phyloP scores from a whole-genome alignment of 2,113 vertebrate genomes.

The Rhabdornis inornatus region DNA sequence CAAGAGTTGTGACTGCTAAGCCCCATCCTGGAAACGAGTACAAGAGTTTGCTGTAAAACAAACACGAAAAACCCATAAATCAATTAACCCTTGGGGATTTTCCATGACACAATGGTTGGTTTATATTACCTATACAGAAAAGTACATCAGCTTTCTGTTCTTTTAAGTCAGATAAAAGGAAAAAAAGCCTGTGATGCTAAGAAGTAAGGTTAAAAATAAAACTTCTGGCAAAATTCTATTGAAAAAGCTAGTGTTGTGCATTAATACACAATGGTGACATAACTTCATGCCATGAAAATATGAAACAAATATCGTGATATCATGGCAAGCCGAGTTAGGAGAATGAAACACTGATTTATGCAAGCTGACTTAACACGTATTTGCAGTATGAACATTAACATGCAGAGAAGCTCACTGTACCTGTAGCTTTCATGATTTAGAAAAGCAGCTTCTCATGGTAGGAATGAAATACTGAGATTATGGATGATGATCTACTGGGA shows the following conservation, averaged over 20 bases:
- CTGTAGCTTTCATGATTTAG: neutral
- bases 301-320: neutral
- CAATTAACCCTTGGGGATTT: neutral
- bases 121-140: neutral
- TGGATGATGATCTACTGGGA: neutral
- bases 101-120: neutral
- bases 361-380: neutral
- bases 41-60: constrained; percentile 84
- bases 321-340: neutral
- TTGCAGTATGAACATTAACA: neutral
- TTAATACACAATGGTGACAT: neutral
- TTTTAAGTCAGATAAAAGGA: neutral
- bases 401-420: neutral
- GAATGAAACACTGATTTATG: neutral
- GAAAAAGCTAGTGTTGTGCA: neutral
- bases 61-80: neutral
- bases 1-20: constrained; percentile 81
- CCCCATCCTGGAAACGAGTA: constrained; percentile 89
- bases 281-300: neutral
- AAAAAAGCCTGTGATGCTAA: neutral
- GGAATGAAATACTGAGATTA: neutral
- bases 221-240: neutral
- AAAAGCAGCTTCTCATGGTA: neutral
- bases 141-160: neutral
- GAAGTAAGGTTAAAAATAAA: neutral